phyloP scores from a whole-genome alignment of 2,888 invertebrate genomes.

The Therioaphis trifolii region DNA sequence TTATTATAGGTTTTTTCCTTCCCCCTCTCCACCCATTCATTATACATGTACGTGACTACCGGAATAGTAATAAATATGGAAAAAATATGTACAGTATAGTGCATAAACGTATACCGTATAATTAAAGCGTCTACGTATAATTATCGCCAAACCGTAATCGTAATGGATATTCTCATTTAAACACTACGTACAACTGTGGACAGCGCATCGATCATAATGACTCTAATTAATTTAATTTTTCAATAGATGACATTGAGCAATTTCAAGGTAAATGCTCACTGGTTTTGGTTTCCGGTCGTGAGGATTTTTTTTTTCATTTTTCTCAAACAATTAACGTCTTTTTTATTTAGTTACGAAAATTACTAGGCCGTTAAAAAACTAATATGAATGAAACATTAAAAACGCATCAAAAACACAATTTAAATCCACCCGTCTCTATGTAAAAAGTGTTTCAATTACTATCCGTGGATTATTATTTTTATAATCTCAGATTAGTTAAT shows the following conservation, averaged over 20 bases:
- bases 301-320: conserved; percentile 2
- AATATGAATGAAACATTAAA: conserved; percentile 5
- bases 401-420: neutral
- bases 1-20: too few relatives aligned
- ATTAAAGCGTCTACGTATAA: conserved; percentile 39
- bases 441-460: neutral
- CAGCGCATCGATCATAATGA: conserved; percentile 25
- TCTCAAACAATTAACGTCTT: too few relatives aligned
- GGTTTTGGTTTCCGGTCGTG: conserved; percentile 6
- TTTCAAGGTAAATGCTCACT: conserved; percentile 25
- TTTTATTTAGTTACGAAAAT: too few relatives aligned
- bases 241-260: conserved; percentile 35
- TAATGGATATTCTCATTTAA: neutral
- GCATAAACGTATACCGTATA: conserved; percentile 1
- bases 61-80: neutral
- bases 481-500: neutral
- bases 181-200: neutral
- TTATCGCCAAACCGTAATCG: conserved; percentile 12
- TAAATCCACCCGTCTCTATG: neutral
- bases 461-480: neutral
- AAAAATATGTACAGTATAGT: neutral
- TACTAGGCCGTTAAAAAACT: too few relatives aligned
- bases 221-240: conserved; percentile 31
- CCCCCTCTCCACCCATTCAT: too few relatives aligned
- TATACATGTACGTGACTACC: neutral